Percentiles rank a stretch among this genome's conserved stretches.
phyloP scores from a whole-genome alignment of 1,140 invertebrate genomes.

The Atta texana region DNA sequence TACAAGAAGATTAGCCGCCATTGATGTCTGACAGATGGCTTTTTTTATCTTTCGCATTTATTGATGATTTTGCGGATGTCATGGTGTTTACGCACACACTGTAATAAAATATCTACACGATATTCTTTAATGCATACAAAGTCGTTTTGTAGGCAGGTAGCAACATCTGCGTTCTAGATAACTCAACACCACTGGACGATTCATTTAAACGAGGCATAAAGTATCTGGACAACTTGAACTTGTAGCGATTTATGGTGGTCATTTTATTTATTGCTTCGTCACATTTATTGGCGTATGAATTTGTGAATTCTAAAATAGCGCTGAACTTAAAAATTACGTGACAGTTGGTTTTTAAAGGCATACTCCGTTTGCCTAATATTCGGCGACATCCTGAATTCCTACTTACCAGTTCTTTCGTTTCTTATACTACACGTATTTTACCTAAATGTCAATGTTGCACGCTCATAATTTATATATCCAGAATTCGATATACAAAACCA shows the following conservation, averaged over 20 bases:
- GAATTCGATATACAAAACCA: not conserved
- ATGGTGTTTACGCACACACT: not conserved
- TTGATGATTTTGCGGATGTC: constrained; percentile 38
- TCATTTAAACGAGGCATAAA: constrained; percentile 6
- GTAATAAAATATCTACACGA: constrained; percentile 9
- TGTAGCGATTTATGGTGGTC: not conserved
- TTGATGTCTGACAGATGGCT: constrained; percentile 29
- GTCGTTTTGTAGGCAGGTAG: not conserved
- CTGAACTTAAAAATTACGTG: not conserved
- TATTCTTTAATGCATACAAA: constrained; percentile 4
- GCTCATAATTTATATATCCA: constrained; percentile 38
- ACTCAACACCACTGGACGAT: not conserved
- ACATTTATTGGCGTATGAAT: not conserved
- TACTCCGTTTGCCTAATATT: constrained; percentile 20
- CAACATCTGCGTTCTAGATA: constrained; percentile 51
- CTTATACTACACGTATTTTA: not conserved
- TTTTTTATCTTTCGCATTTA: constrained; percentile 29
- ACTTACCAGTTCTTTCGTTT: not conserved
- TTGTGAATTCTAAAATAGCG: constrained; percentile 1
- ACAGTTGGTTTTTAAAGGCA: constrained; percentile 6
- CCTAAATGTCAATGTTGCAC: not conserved
- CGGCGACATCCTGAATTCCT: constrained; percentile 5
- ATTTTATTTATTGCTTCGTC: constrained; percentile 1
- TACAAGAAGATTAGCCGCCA: constrained; percentile 11
- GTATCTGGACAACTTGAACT: constrained; percentile 25